Percentiles rank a stretch among this genome's conserved stretches.
phyloP scores from a whole-genome alignment of 2,113 vertebrate species.

The Bujurquina vittata region DNA sequence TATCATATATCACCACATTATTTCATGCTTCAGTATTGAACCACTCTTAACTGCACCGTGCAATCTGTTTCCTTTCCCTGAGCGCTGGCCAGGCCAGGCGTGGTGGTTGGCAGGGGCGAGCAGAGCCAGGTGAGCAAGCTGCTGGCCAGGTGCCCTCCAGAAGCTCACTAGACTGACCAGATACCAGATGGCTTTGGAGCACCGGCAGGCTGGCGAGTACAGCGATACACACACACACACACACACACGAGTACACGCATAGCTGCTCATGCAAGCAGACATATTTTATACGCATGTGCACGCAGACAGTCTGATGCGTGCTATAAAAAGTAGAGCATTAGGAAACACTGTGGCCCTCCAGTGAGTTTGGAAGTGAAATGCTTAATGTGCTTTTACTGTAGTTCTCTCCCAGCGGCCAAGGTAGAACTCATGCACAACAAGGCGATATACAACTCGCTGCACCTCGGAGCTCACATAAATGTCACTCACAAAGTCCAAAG shows the following conservation, averaged over 20 bases:
- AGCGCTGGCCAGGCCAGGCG: constrained; percentile 63
- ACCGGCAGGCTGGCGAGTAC: constrained; percentile 48
- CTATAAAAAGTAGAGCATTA: constrained; percentile 53
- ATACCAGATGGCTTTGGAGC: constrained; percentile 72
- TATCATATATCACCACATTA: neutral
- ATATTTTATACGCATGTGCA: neutral
- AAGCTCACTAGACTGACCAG: constrained; percentile 69
- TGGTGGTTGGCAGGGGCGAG: constrained; percentile 62
- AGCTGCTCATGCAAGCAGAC: constrained; percentile 26
- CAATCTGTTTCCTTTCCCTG: constrained; percentile 52
- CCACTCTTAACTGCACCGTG: constrained; percentile 29
- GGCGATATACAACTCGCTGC: constrained; percentile 20
- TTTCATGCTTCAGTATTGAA: constrained; percentile 24
- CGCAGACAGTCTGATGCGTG: constrained; percentile 8
- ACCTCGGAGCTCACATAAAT: constrained; percentile 52
- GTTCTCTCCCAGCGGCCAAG: constrained; percentile 34
- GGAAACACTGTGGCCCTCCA: constrained; percentile 51
- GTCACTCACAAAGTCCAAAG: constrained; percentile 42
- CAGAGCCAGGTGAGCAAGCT: constrained; percentile 74
- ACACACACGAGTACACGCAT: neutral
- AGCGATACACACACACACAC: neutral
- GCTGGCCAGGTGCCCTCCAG: constrained; percentile 75
- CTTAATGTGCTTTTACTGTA: constrained; percentile 68
- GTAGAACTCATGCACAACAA: constrained; percentile 47
- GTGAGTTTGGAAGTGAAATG: constrained; percentile 58